Conservation (phyloP, 2,888 invertebrate genomes). For the Macrosoma leucophasiata region DNA sequence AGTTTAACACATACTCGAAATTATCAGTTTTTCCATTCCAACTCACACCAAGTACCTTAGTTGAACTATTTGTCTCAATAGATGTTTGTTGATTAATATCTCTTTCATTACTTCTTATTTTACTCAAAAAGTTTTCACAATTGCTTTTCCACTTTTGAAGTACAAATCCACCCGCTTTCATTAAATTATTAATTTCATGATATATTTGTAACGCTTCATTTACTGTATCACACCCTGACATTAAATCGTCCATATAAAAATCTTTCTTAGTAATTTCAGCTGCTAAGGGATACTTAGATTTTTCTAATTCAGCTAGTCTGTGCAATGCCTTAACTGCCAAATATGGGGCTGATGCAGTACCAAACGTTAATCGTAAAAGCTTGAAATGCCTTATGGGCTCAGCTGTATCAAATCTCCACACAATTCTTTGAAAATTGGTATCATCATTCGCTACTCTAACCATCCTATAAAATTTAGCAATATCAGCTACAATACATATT, state of each 20-base stretch:
- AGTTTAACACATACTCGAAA: constrained; percentile 16
- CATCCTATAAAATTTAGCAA: constrained; percentile 31
- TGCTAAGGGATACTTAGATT: constrained; percentile 14
- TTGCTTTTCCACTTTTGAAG: constrained; percentile 28
- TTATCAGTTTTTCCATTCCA: constrained; percentile 10
- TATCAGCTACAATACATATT: constrained; percentile 20
- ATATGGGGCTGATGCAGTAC: constrained; percentile 21
- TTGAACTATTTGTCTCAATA: constrained; percentile 17
- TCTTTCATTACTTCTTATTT: constrained; percentile 7
- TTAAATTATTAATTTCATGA: constrained; percentile 24
- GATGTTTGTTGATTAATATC: constrained; percentile 12
- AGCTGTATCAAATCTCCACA: constrained; percentile 16
- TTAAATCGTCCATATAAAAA: constrained; percentile 25
- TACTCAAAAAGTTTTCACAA: constrained; percentile 11
- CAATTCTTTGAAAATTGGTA: constrained; percentile 18
- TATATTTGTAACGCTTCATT: constrained; percentile 18
- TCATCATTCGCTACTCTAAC: constrained; percentile 14
- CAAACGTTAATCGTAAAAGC: constrained; percentile 20
- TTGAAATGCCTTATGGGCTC: constrained; percentile 9
- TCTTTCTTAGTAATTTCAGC: constrained; percentile 4
- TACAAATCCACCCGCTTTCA: constrained; percentile 28
- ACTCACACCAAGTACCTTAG: constrained; percentile 23
- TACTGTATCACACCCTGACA: constrained; percentile 21
- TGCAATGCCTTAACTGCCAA: constrained; percentile 20
- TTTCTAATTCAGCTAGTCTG: constrained; percentile 20